A percentile compares a stretch with the other conserved stretches of the same genome.
These are phyloP conservation scores for Chaetophractus vellerosus DNA, from an alignment of 2,797 vertebrate species.

Conservation along the genomic window DNA sequence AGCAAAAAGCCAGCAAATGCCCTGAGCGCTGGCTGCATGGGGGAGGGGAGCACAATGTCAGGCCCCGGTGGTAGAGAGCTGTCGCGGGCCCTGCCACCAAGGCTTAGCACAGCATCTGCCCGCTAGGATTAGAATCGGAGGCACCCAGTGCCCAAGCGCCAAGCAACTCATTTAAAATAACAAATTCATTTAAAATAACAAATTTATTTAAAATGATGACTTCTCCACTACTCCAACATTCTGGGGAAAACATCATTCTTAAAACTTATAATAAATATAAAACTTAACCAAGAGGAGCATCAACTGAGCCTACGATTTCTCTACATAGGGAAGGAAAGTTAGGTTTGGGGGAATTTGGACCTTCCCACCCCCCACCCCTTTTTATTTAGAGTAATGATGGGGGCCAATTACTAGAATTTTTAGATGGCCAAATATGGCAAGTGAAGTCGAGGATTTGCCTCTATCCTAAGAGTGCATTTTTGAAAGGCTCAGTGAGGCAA, in stretches of 20 bases:
- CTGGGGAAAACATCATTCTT: neutral
- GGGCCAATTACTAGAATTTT: neutral
- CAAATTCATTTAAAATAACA: neutral
- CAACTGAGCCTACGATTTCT: neutral
- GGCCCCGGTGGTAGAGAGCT: no score
- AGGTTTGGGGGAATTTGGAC: neutral
- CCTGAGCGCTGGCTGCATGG: rapidly evolving
- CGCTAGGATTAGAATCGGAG: rapidly evolving
- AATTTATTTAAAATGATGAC: neutral
- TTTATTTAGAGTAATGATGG: neutral
- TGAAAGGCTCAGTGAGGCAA: neutral
- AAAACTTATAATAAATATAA: neutral
- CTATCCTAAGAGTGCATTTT: neutral
- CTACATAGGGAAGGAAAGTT: neutral
- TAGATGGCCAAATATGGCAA: neutral
- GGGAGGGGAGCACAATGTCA: neutral
- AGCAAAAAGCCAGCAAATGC: neutral
- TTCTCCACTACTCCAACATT: neutral
- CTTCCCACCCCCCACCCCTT: neutral
- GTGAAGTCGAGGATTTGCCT: neutral
- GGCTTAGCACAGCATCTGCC: neutral
- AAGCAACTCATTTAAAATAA: neutral
- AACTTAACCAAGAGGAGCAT: neutral
- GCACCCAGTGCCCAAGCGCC: neutral
- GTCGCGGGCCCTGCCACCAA: neutral